phyloP scores from a whole-genome alignment of 2,888 invertebrate genomes.

The Gymnocheta viridis region DNA sequence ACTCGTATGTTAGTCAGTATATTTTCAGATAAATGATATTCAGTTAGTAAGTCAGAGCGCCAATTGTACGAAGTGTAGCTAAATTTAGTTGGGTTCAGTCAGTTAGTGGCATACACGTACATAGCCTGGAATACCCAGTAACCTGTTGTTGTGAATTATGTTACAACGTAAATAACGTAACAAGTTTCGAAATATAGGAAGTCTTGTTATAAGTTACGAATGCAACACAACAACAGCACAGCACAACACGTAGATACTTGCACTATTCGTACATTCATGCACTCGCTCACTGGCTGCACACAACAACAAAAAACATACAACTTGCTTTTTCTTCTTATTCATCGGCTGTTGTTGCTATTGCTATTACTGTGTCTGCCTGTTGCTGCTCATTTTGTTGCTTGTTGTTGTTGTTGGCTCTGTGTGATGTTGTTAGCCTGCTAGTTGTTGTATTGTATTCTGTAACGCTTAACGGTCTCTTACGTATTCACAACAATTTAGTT shows the following conservation, averaged over 20 bases:
- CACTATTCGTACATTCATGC: constrained; percentile 35
- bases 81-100: constrained; percentile 62
- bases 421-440: constrained; percentile 26
- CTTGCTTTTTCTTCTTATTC: constrained; percentile 51
- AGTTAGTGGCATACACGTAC: constrained; percentile 53
- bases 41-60: constrained; percentile 61
- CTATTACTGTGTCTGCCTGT: constrained; percentile 29
- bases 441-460: constrained; percentile 47
- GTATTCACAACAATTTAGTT: constrained; percentile 70
- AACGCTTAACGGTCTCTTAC: constrained; percentile 71
- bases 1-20: constrained; percentile 21
- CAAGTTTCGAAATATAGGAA: constrained; percentile 81
- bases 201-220: constrained; percentile 79
- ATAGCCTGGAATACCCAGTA: constrained; percentile 71
- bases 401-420: background rate
- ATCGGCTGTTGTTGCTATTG: constrained; percentile 26
- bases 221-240: constrained; percentile 59
- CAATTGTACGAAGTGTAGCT: constrained; percentile 50
- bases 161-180: constrained; percentile 78
- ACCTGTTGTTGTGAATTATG: constrained; percentile 79
- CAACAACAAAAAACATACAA: background rate
- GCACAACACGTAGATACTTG: constrained; percentile 54
- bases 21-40: constrained; percentile 47
- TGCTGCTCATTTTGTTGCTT: constrained; percentile 41
- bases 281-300: constrained; percentile 30